Base-by-base conservation (phyloP, 2,113 vertebrate species). In the Tylochromis polylepis region DNA sequence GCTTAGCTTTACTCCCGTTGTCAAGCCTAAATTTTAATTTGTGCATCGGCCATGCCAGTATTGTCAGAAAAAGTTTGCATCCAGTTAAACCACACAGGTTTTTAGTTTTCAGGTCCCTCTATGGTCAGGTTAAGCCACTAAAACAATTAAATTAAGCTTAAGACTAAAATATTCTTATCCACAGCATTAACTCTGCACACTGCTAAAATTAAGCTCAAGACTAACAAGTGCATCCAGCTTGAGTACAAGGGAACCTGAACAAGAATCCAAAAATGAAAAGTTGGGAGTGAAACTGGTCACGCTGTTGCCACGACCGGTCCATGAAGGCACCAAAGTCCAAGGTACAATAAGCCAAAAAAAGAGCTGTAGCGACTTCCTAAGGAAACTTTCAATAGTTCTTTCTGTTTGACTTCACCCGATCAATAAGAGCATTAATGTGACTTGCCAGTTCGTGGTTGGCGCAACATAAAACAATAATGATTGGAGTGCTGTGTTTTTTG, bases 101-200 rank as follows among this genome's bases (percentile, higher is more conserved):
- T 11, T 67, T 38, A 67, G 20, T 5, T 67, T 15, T 41, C 41
- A 43, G 11, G 11, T 12, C 62, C 65, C 38, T 43, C 36, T 43
- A 6, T 1, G 5, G 8, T 0, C 22, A 16, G 65, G 8, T 70
- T 16, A 38, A 70, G 38, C 15, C 5, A 43, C 1, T 24, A 70
- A 4, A 70, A 70, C 14, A 70, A 22, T 22, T 51, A 8, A 3
- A 18, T 51, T 51, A 18, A 16, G 14, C 16, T 51, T 51, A n/a
- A n/a, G n/a, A 0, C n/a, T 27, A 43, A 70, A 70, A 70, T 70
- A 43, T 43, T 22, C 1, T 43, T 70, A 18, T 70, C 22, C 36
- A 43, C 36, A 70, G 24, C 65, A 24, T 43, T 70, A 70, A 70
- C 12, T n/a, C 36, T 70, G 20, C 34, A 22, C 34, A 38, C 6